Evolutionary conservation across 1,140 invertebrate genomes (phyloP).

Genomic region (Coboldia fuscipes): DNA sequence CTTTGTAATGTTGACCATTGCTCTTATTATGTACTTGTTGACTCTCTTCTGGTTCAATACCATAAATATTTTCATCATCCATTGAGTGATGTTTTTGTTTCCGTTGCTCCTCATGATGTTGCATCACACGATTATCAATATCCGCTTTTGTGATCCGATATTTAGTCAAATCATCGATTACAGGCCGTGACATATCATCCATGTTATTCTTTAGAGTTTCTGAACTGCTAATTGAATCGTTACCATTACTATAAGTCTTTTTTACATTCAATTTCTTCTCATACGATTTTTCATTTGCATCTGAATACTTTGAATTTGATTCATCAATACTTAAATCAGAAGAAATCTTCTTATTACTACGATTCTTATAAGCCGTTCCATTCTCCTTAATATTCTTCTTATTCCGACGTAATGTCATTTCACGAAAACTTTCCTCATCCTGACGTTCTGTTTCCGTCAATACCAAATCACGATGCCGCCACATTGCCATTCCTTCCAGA

Average conservation of each 20-base stretch:
- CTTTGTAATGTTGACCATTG: not conserved
- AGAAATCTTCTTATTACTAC: no score
- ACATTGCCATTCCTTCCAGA: constrained; percentile 61
- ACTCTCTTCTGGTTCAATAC: no score
- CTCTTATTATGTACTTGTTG: not conserved
- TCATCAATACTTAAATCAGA: no score
- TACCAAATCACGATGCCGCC: constrained; percentile 64
- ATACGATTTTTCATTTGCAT: no score
- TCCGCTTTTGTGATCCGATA: no score
- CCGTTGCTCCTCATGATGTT: not conserved
- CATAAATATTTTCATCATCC: not conserved
- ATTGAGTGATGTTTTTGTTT: no score
- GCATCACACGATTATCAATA: not conserved
- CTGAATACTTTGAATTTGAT: no score
- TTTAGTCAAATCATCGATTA: no score
- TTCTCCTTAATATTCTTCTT: constrained; percentile 1
- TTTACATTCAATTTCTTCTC: no score
- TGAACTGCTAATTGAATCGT: no score
- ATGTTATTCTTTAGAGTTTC: constrained; percentile 20
- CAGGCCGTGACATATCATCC: constrained; percentile 10
- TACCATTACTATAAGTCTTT: no score
- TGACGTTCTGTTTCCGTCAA: constrained; percentile 23
- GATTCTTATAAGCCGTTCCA: no score
- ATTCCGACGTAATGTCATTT: constrained; percentile 5
- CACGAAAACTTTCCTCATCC: constrained; percentile 11